Evolutionary conservation across 2,888 invertebrate species (phyloP).

Genomic region (Andrena bucephala): DNA sequence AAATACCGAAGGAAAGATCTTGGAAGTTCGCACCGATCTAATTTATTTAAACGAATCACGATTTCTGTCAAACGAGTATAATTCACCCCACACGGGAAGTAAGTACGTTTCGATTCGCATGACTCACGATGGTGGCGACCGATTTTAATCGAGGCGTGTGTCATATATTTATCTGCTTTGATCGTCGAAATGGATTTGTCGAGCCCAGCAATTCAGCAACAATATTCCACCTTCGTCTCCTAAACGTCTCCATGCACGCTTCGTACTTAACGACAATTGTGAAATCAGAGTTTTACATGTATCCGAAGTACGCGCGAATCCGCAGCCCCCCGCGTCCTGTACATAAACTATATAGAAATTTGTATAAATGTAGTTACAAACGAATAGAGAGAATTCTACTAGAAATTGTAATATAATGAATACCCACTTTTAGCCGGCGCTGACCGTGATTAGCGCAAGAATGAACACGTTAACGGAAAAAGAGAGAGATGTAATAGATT

Average conservation of each 20-base stretch:
- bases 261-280: constrained; percentile 5
- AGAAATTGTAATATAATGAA: constrained; percentile 17
- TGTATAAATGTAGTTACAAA: constrained; percentile 30
- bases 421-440: constrained; percentile 9
- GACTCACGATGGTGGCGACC: neutral
- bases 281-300: constrained; percentile 5
- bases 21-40: too few relatives aligned
- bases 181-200: constrained; percentile 3
- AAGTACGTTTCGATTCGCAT: neutral
- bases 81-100: neutral
- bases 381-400: neutral
- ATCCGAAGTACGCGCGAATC: constrained; percentile 1
- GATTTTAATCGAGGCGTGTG: neutral
- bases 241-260: neutral
- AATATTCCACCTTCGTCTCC: neutral
- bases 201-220: neutral
- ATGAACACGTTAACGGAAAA: neutral
- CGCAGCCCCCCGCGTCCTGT: neutral
- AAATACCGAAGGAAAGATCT: neutral
- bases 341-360: neutral
- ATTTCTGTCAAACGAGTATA: constrained; percentile 18
- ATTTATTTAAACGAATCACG: neutral
- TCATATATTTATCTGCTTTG: neutral
- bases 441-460: constrained; percentile 12
- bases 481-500: constrained; percentile 16